phyloP scores from a whole-genome alignment of 2,888 invertebrate species.

The Stomorhina lunata region DNA sequence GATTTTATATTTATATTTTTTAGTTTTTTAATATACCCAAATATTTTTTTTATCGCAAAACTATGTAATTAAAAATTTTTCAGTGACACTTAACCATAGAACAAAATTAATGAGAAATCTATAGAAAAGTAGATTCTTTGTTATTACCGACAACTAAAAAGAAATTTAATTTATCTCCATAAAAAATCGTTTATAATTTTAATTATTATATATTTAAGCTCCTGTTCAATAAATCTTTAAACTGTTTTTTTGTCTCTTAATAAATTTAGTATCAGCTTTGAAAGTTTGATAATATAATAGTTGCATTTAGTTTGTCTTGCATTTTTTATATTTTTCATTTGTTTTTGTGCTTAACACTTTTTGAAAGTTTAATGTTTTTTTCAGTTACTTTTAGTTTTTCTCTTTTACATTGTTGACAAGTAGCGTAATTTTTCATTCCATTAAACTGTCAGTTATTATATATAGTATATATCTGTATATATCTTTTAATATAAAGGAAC shows the following conservation, averaged over 20 bases:
- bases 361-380: conserved; percentile 28
- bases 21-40: too few relatives aligned
- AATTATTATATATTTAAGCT: neutral
- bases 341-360: conserved; percentile 43
- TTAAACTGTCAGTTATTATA: conserved; percentile 74
- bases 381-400: neutral
- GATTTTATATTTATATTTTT: too few relatives aligned
- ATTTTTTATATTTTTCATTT: conserved; percentile 1
- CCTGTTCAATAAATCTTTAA: conserved; percentile 8
- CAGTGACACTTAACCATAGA: conserved; percentile 2
- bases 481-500: conserved; percentile 67
- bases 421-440: conserved; percentile 72
- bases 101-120: conserved; percentile 50
- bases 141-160: neutral
- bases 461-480: too few relatives aligned
- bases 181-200: neutral
- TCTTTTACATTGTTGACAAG: conserved; percentile 66
- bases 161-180: neutral
- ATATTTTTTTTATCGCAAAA: conserved; percentile 4
- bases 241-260: neutral
- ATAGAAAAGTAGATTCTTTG: conserved; percentile 24
- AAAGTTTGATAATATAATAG: conserved; percentile 32
- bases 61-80: conserved; percentile 27
- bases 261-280: neutral
- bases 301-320: conserved; percentile 11